These are phyloP conservation scores for Scelioninae gen. 2 DNA, from an alignment of 2,888 invertebrate genomes.

Conservation along the genomic window DNA sequence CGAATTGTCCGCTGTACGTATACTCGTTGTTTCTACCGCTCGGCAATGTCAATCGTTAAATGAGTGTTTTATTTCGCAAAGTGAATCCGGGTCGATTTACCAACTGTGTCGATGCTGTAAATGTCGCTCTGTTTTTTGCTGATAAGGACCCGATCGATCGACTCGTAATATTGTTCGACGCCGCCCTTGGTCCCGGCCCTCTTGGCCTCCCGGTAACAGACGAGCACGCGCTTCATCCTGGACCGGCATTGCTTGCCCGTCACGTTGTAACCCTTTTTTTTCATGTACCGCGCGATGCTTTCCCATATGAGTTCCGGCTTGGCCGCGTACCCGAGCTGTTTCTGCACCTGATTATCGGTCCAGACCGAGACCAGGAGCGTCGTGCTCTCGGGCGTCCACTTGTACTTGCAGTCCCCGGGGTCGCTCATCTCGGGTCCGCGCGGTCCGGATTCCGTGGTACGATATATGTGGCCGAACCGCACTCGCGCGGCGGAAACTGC, in stretches of 20 bases:
- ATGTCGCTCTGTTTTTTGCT: conserved; percentile 65
- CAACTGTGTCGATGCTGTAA: conserved; percentile 72
- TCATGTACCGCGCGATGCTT: conserved; percentile 72
- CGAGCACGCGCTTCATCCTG: conserved; percentile 73
- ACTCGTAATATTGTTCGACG: conserved; percentile 73
- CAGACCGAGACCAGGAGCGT: conserved; percentile 73
- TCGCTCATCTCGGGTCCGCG: conserved; percentile 67
- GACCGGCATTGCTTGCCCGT: conserved; percentile 73
- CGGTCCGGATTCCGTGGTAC: too few relatives aligned
- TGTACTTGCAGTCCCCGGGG: conserved; percentile 71
- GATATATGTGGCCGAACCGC: neutral
- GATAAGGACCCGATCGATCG: conserved; percentile 71
- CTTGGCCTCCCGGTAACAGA: conserved; percentile 74
- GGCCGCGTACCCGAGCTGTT: conserved; percentile 70
- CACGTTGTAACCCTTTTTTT: conserved; percentile 73
- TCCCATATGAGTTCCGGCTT: conserved; percentile 74
- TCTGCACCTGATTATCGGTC: conserved; percentile 74
- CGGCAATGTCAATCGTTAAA: too few relatives aligned
- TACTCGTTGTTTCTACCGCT: too few relatives aligned
- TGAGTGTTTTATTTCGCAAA: too few relatives aligned
- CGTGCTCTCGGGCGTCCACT: conserved; percentile 74
- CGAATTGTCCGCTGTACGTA: too few relatives aligned
- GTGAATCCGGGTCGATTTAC: too few relatives aligned
- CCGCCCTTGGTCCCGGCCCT: conserved; percentile 69
- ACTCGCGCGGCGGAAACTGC: neutral